Evolutionary conservation across 2,113 vertebrate species (phyloP), one percentile per base, ranked within the genome.

Genomic region (Saguinus midas): DNA sequence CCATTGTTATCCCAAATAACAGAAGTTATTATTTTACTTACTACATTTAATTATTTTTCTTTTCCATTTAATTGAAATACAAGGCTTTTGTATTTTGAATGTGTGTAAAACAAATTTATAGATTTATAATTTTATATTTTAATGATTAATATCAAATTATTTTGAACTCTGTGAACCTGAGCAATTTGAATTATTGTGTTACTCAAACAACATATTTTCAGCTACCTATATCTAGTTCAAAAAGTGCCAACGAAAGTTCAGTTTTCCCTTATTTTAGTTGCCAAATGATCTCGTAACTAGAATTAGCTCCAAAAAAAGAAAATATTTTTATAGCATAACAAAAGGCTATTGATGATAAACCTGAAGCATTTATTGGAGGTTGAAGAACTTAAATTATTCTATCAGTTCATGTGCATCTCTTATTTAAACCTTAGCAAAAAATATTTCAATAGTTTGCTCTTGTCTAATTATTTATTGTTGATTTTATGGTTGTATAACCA

Each of bases 81-180:
- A 76, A 85, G 13, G 20, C 35, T 64, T 92, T 64, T 70, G 20
- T 84, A 76, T 83, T 93, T 70, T 64, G n/a, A 72, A 23, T 55
- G 37, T 58, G 6, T 85, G 3, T 76, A 94, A 89, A 70, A 27
- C 23, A 92, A 87, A 94, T 72, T 85, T 83, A 84, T 3, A 89
- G 55, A 66, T 78, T 58, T n/a, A 37, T 37, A n/a, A 79, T 91
- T 95, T 95, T 85, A 73, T 94, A 88, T 79, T 96, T 95, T 87
- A 93, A n/a, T 83, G 57, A 43, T 89, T 85, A 95, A 95, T 88
- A 66, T 55, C 4, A 64, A 87, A 73, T 92, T 73, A 66, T 58
- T 90, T 87, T 92, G 55, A 61, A 55, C 21, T 87, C 3, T 92
- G 3, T 87, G 35, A 78, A 48, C 17, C 70, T 68, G n/a, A 91